Percentiles rank a stretch among this genome's conserved stretches.
These are phyloP conservation scores for Anastatus disparis DNA, from an alignment of 1,140 invertebrate species.

Conservation along the genomic window DNA sequence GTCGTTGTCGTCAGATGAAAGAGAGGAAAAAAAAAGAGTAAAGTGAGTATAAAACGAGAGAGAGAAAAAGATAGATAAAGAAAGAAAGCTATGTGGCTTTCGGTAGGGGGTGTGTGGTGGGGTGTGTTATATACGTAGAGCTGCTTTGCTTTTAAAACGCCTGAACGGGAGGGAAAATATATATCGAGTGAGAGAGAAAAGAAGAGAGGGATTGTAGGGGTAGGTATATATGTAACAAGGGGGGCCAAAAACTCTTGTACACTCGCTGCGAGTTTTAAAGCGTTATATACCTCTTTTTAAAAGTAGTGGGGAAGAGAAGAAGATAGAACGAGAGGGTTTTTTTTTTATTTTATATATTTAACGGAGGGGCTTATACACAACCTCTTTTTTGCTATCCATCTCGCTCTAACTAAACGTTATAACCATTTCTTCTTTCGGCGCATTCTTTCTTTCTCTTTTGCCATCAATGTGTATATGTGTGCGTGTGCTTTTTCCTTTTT, in stretches of 20 bases:
- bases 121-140: constrained; percentile 1
- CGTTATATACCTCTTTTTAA: constrained; percentile 57
- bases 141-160: too few relatives aligned
- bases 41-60: too few relatives aligned
- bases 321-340: constrained; percentile 38
- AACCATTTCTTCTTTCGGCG: constrained; percentile 42
- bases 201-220: constrained; percentile 40
- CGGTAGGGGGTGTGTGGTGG: not conserved
- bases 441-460: constrained; percentile 12
- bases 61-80: constrained; percentile 8
- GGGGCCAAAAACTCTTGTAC: constrained; percentile 36
- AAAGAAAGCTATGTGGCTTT: not conserved
- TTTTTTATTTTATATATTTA: too few relatives aligned
- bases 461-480: too few relatives aligned
- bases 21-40: too few relatives aligned
- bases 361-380: too few relatives aligned
- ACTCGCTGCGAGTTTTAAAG: constrained; percentile 57
- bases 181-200: constrained; percentile 40
- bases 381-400: not conserved
- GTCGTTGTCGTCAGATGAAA: constrained; percentile 35
- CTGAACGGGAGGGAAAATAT: constrained; percentile 43
- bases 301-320: constrained; percentile 45
- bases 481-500: not conserved
- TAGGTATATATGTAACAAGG: constrained; percentile 9
- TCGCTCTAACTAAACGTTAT: not conserved